Evolutionary conservation across 2,113 vertebrate genomes (phyloP), one percentile per base, ranked within the genome.

Genomic region (Otolemur garnettii): DNA sequence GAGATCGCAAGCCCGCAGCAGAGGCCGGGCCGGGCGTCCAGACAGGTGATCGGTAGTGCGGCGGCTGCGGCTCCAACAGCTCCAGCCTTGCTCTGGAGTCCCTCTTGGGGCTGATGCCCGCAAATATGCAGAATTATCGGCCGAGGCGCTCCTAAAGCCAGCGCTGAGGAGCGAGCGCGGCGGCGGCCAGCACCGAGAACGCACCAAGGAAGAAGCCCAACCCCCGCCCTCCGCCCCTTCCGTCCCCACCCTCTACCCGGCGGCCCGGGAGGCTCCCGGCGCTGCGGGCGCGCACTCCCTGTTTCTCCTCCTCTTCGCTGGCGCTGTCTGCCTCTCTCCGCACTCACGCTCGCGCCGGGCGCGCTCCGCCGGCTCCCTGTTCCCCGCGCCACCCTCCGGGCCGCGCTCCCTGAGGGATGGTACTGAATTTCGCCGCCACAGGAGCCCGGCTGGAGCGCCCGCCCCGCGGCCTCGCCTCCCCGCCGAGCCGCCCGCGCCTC

Each of bases 391-490:
- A 98, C 98, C 98, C 98, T 96, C 92, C 68, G 94, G 97, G 97
- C 96, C 97, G 96, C 97, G 97, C 98, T 95, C 98, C 98, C 98
- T 98, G 98, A 99, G 99, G 99, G 99, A 99, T 99, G 99, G 98
- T 99, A 98, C 98, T 99, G 99, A 98, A 98, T 99, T 97, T 98
- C 98, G 98, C 97, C 98, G 98, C 98, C 98, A 98, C 98, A 99
- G 99, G 99, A 99, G 99, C 99, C 98, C 99, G 98, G 98, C 98
- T 98, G 98, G 97, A 99, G 99, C 99, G 99, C 99, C 99, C 98
- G 98, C 99, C 98, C 95, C 97, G 93, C 94, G 97, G 98, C 97
- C 97, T 98, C 98, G 98, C 98, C 98, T 98, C 98, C 98, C 95
- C 97, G 97, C 97, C 98, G 97, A 98, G 98, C 98, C 98, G 95